Conservation (phyloP, 2,888 invertebrate genomes). For the Melitaea athalia region DNA sequence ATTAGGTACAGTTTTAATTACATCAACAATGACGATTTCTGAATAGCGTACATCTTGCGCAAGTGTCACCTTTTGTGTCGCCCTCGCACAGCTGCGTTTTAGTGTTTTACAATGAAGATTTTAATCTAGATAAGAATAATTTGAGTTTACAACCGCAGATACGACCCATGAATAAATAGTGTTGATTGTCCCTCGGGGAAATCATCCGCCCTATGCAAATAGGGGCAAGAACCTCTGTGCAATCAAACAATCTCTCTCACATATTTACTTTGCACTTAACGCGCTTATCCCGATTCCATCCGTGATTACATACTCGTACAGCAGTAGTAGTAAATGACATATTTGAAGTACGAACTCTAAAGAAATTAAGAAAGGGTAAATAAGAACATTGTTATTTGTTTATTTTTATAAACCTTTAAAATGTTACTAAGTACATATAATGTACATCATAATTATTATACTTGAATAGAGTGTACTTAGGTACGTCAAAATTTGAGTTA, state of each 20-base stretch:
- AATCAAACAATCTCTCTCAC: slow-evolving; percentile 32
- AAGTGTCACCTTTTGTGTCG: background rate
- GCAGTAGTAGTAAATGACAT: background rate
- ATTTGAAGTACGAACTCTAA: background rate
- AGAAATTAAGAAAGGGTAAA: no score
- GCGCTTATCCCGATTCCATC: slow-evolving; percentile 18
- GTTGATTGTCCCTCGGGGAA: slow-evolving; percentile 60
- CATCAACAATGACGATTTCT: background rate
- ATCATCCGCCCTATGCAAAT: slow-evolving; percentile 50
- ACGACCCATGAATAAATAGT: slow-evolving; percentile 37
- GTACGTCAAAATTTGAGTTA: no score
- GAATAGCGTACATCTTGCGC: background rate
- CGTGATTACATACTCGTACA: slow-evolving; percentile 10
- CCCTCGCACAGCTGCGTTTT: slow-evolving; percentile 25
- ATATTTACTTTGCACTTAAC: slow-evolving; percentile 39
- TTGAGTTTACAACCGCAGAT: slow-evolving; percentile 26
- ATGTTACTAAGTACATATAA: no score
- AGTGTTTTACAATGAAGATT: slow-evolving; percentile 52
- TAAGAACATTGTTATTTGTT: no score
- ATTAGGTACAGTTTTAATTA: slow-evolving; percentile 5
- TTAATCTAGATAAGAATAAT: slow-evolving; percentile 61
- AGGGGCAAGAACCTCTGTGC: slow-evolving; percentile 29
- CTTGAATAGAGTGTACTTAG: no score
- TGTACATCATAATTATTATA: no score
- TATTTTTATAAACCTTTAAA: no score